Conservation (phyloP, 2,797 vertebrate species). For the Strix occidentalis region DNA sequence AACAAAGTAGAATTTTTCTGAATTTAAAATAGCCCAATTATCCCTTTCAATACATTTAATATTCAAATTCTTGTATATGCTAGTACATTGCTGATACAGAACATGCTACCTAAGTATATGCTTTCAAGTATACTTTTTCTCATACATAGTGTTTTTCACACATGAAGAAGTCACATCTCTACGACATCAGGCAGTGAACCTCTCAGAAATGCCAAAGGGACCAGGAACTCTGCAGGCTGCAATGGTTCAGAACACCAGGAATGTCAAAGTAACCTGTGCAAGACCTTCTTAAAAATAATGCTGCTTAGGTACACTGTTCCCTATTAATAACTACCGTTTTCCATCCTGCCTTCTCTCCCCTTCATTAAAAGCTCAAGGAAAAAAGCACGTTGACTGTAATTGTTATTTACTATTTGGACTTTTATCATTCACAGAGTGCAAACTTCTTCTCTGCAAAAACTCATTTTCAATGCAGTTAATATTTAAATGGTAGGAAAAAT, state of each 20-base stretch:
- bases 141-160: neutral
- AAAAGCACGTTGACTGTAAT: neutral
- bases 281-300: neutral
- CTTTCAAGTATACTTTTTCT: neutral
- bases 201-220: neutral
- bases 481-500: conserved; percentile 24
- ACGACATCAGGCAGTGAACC: neutral
- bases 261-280: neutral
- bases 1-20: neutral
- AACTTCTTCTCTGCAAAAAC: neutral
- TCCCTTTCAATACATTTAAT: neutral
- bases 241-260: neutral
- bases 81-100: neutral
- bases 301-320: neutral
- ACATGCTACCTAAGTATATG: neutral
- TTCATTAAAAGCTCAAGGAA: neutral
- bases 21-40: neutral
- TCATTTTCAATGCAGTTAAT: conserved; percentile 2
- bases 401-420: neutral
- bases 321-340: neutral
- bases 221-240: neutral
- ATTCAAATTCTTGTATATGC: neutral
- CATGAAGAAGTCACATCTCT: neutral
- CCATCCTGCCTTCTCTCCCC: neutral
- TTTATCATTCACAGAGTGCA: neutral